These are phyloP conservation scores for Drosophila neonasuta DNA, from an alignment of 2,888 invertebrate genomes.

Conservation along the genomic window DNA sequence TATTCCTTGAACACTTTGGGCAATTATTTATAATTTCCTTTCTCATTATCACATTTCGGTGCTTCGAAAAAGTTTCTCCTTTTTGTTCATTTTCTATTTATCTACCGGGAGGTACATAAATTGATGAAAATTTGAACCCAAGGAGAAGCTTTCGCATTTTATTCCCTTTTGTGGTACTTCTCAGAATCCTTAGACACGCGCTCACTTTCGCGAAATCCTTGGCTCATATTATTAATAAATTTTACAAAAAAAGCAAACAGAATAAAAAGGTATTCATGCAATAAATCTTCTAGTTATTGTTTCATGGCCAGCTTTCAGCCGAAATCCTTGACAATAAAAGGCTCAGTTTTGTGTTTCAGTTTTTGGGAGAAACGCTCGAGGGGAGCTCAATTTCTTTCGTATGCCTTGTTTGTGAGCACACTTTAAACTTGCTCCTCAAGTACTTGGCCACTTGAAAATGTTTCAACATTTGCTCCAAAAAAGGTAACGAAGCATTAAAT, in stretches of 20 bases:
- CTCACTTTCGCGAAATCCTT: not conserved
- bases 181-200: not conserved
- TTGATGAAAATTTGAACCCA: slow-evolving; percentile 10
- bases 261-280: slow-evolving; percentile 40
- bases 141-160: not conserved
- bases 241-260: slow-evolving; percentile 6
- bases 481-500: slow-evolving; percentile 76
- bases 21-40: slow-evolving; percentile 18
- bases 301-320: slow-evolving; percentile 49
- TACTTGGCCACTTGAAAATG: slow-evolving; percentile 59
- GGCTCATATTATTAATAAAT: slow-evolving; percentile 43
- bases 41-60: slow-evolving; percentile 25
- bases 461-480: slow-evolving; percentile 58
- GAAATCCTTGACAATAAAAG: slow-evolving; percentile 62
- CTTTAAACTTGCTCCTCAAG: slow-evolving; percentile 63
- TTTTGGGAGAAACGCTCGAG: not conserved
- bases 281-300: slow-evolving; percentile 72
- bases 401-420: slow-evolving; percentile 33
- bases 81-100: not conserved
- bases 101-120: slow-evolving; percentile 5
- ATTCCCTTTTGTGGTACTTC: slow-evolving; percentile 1
- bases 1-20: not conserved
- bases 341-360: not conserved
- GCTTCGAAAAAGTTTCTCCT: not conserved
- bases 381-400: slow-evolving; percentile 41